These are phyloP conservation scores for Bellardia bayeri DNA, from an alignment of 2,888 invertebrate genomes.

Conservation along the genomic window DNA sequence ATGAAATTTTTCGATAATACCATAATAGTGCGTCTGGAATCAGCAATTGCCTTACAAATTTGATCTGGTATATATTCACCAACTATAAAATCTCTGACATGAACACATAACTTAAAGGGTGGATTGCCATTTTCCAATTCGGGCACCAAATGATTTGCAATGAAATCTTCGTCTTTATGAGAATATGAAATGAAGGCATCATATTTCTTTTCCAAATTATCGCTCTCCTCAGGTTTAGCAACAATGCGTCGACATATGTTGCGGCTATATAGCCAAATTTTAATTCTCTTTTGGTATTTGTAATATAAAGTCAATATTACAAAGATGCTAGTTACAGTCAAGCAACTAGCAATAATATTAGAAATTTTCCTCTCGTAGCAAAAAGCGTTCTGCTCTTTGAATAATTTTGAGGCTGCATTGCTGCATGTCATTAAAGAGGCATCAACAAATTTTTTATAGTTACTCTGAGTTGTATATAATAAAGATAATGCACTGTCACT, in stretches of 20 bases:
- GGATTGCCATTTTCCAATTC: constrained; percentile 87
- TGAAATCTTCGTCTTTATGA: constrained; percentile 89
- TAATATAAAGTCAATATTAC: constrained; percentile 81
- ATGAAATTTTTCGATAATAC: constrained; percentile 89
- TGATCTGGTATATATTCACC: constrained; percentile 90
- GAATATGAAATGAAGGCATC: constrained; percentile 93
- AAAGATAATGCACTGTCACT: constrained; percentile 85
- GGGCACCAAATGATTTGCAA: constrained; percentile 87
- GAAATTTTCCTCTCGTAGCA: constrained; percentile 82
- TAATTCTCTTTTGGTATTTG: constrained; percentile 86
- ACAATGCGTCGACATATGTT: constrained; percentile 87
- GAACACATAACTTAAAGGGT: constrained; percentile 89
- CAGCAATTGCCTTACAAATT: constrained; percentile 88
- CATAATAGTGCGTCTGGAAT: constrained; percentile 87
- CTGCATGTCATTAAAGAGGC: constrained; percentile 79
- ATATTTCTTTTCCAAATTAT: constrained; percentile 85
- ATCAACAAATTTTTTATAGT: constrained; percentile 77
- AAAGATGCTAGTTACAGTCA: constrained; percentile 75
- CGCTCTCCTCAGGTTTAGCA: constrained; percentile 89
- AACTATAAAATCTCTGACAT: constrained; percentile 89
- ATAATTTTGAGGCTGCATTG: constrained; percentile 49
- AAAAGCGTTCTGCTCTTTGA: constrained; percentile 81
- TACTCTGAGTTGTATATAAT: constrained; percentile 85
- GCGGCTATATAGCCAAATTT: constrained; percentile 87
- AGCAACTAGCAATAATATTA: constrained; percentile 83